A percentile compares a stretch with the other conserved stretches of the same genome.
These are phyloP conservation scores for Lutjanus erythropterus DNA, from an alignment of 2,113 vertebrate genomes.

Conservation along the genomic window DNA sequence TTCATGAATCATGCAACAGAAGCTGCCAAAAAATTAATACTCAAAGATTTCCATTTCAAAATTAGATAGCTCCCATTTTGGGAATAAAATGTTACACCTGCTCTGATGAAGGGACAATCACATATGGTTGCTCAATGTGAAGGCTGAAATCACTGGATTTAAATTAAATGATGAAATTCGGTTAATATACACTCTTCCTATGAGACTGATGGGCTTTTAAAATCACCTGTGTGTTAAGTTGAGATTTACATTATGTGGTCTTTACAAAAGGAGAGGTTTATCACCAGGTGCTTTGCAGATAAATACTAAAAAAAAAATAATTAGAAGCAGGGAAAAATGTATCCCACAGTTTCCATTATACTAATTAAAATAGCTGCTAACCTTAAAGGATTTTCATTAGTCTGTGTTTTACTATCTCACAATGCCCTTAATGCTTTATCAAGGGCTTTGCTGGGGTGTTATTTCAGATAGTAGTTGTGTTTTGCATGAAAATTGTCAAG, in stretches of 20 bases:
- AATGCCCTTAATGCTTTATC: background rate
- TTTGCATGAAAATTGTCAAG: background rate
- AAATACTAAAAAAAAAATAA: constrained; percentile 33
- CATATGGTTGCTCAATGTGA: background rate
- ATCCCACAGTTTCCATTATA: constrained; percentile 51
- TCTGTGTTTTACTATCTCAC: constrained; percentile 29
- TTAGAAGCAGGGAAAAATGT: constrained; percentile 1
- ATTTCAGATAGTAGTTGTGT: too few relatives aligned
- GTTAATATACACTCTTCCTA: background rate
- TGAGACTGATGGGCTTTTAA: background rate
- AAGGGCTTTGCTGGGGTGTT: background rate
- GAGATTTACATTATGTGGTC: background rate
- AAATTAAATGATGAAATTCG: background rate
- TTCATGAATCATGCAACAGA: constrained; percentile 95
- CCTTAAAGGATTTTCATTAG: constrained; percentile 39
- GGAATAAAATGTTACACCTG: constrained; percentile 59
- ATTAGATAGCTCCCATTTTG: constrained; percentile 21
- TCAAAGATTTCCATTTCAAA: constrained; percentile 63
- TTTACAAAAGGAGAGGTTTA: constrained; percentile 2
- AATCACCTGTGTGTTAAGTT: constrained; percentile 1
- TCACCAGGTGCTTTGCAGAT: constrained; percentile 20
- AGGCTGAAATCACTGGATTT: background rate
- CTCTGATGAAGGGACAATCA: background rate
- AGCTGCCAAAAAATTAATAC: constrained; percentile 87
- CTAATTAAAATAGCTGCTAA: constrained; percentile 48